These are phyloP conservation scores for Liasis olivaceus DNA, from an alignment of 2,797 vertebrate species.

Conservation along the genomic window DNA sequence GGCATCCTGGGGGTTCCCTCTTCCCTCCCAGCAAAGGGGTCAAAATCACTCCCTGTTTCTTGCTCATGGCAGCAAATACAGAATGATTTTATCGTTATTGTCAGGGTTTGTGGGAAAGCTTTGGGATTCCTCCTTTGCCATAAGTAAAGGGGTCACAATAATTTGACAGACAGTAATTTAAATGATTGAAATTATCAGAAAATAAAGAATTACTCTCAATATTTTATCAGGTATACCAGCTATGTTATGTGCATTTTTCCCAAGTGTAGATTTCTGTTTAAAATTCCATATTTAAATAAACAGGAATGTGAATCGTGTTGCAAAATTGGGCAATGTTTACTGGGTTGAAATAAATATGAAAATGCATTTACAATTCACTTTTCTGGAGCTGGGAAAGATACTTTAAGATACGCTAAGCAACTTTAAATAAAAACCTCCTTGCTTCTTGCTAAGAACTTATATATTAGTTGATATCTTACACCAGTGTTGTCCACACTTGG, in stretches of 20 bases:
- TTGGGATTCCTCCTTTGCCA: neutral
- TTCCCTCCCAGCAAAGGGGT: neutral
- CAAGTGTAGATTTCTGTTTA: constrained; percentile 15
- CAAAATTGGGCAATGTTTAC: constrained; percentile 55
- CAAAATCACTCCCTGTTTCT: neutral
- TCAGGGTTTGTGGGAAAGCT: neutral
- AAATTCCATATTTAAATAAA: constrained; percentile 26
- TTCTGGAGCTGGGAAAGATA: constrained; percentile 50
- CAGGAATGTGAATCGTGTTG: constrained; percentile 28
- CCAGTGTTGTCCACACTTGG: too few species aligned
- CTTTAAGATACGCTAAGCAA: constrained; percentile 57
- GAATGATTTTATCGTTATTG: neutral
- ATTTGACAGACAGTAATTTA: neutral
- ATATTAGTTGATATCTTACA: constrained; percentile 55
- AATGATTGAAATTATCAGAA: neutral
- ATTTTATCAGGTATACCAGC: constrained; percentile 5
- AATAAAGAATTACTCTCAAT: neutral
- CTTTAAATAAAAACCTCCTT: constrained; percentile 59
- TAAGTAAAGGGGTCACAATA: neutral
- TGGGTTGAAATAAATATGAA: constrained; percentile 60
- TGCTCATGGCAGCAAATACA: neutral
- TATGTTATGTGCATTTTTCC: neutral
- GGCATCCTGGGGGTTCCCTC: too few species aligned
- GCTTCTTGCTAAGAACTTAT: constrained; percentile 61
- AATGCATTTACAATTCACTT: constrained; percentile 53